Base-by-base conservation (phyloP, 1,140 invertebrate species). In the Reticulitermes speratus region DNA sequence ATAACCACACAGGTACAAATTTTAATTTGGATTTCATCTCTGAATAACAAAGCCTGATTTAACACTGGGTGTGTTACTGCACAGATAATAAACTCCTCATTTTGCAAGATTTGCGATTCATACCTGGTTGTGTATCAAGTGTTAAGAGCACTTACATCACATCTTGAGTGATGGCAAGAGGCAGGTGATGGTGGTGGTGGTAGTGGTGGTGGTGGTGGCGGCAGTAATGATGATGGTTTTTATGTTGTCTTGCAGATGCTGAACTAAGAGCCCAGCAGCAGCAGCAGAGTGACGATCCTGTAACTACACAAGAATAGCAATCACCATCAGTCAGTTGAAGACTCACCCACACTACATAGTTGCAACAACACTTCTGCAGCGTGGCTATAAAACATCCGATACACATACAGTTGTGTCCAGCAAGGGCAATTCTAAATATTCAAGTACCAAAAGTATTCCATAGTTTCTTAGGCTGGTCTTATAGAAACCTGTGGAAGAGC, bases 341-440 rank as follows among this genome's bases (percentile, higher is more conserved):
- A 75, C 30, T 30, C 9, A 11, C 0, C 65, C 7, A n/a, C 25
- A 75, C 8, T 11, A 30, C 65, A 75, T 30, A 75, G 65, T 75
- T 30, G n/a, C 65, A 75, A 12, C 25, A 75, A 30, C 9, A 75
- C n/a, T 25, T 75, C n/a, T 30, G n/a, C n/a, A 30, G 7, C 2
- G 65, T 75, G 65, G 65, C 65, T 75, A 30, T 30, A 16, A 30
- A 30, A 30, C 65, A 16, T 75, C 25, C 65, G n/a, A 6, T n/a
- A 75, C n/a, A 75, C n/a, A 30, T 25, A 8, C 65, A 75, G n/a
- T 30, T 75, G n/a, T 75, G 65, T 75, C 65, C 65, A 75, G n/a
- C 65, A 75, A 75, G 65, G 65, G n/a, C n/a, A 75, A 75, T 75
- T 75, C 65, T 75, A 75, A 75, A 75, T 75, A 75, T n/a, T 75